phyloP scores from a whole-genome alignment of 2,888 invertebrate genomes.

The Brassicogethes aeneus region DNA sequence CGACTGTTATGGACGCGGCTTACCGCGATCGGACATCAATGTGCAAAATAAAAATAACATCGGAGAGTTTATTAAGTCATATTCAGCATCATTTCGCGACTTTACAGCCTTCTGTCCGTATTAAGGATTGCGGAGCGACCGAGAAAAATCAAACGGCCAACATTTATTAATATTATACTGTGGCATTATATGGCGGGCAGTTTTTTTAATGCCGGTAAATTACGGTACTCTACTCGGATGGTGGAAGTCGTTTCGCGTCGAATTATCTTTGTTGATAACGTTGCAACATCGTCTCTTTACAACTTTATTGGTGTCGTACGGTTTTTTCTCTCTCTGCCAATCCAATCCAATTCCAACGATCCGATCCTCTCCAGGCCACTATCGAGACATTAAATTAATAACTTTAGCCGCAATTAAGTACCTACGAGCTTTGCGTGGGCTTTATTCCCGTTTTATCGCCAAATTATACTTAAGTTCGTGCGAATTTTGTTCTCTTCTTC shows the following conservation, averaged over 20 bases:
- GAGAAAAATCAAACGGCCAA: slow-evolving; percentile 20
- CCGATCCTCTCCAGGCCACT: slow-evolving; percentile 8
- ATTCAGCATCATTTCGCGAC: slow-evolving; percentile 18
- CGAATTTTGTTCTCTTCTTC: no score
- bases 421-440: background rate
- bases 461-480: no score
- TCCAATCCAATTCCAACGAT: slow-evolving; percentile 8
- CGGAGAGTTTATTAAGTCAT: slow-evolving; percentile 31
- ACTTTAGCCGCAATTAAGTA: background rate
- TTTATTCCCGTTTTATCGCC: no score
- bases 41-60: slow-evolving; percentile 30
- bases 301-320: slow-evolving; percentile 1
- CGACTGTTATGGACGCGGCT: slow-evolving; percentile 20
- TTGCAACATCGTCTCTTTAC: background rate
- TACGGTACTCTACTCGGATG: slow-evolving; percentile 18
- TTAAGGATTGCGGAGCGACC: slow-evolving; percentile 22
- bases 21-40: slow-evolving; percentile 25
- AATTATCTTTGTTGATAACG: background rate
- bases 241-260: slow-evolving; percentile 3
- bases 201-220: slow-evolving; percentile 11
- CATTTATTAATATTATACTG: slow-evolving; percentile 32
- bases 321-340: slow-evolving; percentile 8
- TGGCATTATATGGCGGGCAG: slow-evolving; percentile 25
- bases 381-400: background rate
- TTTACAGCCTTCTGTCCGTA: slow-evolving; percentile 16